Evolutionary conservation across 2,797 vertebrate species (phyloP).

Genomic region (Synaphobranchus kaupii): DNA sequence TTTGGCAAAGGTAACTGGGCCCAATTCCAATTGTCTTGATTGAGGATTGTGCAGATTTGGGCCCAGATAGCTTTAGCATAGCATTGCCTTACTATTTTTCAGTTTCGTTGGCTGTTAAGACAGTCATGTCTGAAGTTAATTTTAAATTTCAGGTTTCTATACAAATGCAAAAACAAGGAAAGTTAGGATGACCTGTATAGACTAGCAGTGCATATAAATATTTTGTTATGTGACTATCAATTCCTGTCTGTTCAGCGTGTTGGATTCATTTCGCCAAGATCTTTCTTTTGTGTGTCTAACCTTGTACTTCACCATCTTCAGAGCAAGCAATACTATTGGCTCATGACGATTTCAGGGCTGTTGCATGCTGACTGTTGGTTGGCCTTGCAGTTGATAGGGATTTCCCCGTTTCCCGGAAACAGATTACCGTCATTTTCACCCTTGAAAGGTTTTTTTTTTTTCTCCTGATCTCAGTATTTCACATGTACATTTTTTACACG

Average conservation of each 20-base stretch:
- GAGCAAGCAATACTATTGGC: neutral
- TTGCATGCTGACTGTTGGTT: neutral
- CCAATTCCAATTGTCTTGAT: neutral
- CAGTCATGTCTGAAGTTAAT: neutral
- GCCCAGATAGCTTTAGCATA: neutral
- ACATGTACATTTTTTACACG: conserved; percentile 23
- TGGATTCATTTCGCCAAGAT: neutral
- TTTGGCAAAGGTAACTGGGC: neutral
- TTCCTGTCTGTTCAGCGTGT: neutral
- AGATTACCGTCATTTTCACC: conserved; percentile 45
- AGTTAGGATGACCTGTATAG: neutral
- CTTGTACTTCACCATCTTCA: neutral
- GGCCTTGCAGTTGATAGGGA: conserved; percentile 33
- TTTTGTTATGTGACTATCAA: neutral
- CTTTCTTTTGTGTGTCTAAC: neutral
- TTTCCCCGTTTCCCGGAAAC: conserved; percentile 29
- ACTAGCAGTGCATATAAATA: neutral
- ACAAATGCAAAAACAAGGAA: neutral
- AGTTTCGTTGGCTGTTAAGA: neutral
- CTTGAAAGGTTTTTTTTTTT: conserved; percentile 43
- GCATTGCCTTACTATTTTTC: neutral
- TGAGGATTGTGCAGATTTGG: neutral
- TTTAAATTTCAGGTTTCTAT: neutral
- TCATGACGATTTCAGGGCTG: conserved; percentile 18
- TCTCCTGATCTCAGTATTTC: conserved; percentile 54